phyloP scores from a whole-genome alignment of 2,113 vertebrate genomes.

The Pseudonaja textilis region DNA sequence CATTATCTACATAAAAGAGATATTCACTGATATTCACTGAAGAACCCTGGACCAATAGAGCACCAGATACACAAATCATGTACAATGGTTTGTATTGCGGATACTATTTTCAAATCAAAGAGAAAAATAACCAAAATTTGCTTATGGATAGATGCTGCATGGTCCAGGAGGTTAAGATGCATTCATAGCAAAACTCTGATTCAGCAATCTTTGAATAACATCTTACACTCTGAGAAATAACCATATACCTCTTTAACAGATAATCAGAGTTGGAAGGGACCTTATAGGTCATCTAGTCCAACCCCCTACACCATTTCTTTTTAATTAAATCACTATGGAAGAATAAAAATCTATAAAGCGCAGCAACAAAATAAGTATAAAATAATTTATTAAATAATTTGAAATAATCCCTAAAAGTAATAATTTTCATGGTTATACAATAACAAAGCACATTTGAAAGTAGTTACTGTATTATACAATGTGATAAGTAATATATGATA shows the following conservation, averaged over 20 bases:
- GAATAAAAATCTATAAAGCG: neutral
- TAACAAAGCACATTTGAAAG: slow-evolving; percentile 9
- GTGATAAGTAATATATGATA: neutral
- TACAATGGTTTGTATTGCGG: neutral
- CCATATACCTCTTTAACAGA: neutral
- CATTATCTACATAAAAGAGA: neutral
- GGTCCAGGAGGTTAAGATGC: neutral
- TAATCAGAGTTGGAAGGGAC: too few relatives aligned
- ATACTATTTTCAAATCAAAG: neutral
- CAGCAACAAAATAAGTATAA: neutral
- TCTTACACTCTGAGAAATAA: neutral
- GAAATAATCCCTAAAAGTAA: neutral
- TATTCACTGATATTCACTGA: too few relatives aligned
- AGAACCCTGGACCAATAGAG: neutral
- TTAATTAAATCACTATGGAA: neutral
- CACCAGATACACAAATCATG: neutral
- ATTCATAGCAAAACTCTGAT: neutral
- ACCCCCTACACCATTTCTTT: neutral
- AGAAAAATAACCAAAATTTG: neutral
- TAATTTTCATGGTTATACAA: slow-evolving; percentile 24
- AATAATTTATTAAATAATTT: slow-evolving; percentile 10
- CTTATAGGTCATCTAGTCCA: too few relatives aligned
- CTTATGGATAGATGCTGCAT: neutral
- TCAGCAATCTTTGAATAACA: neutral
- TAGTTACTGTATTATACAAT: slow-evolving; percentile 5